Percentiles rank a stretch among this genome's conserved stretches.
Conservation (phyloP, 2,888 invertebrate genomes). For the Acrobasis suavella region DNA sequence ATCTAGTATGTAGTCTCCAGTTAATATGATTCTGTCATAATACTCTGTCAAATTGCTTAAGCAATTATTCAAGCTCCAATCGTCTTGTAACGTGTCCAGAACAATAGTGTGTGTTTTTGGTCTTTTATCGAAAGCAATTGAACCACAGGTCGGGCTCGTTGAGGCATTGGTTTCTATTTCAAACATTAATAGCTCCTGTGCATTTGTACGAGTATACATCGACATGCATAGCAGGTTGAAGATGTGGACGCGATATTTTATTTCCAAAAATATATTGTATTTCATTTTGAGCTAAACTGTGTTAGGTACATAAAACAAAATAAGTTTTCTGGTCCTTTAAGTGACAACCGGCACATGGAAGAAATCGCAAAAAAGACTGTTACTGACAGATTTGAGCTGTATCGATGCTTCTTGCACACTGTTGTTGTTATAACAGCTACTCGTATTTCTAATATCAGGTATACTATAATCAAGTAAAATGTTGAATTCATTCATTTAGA, state of each 20-base stretch:
- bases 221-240: neutral
- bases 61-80: constrained; percentile 9
- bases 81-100: neutral
- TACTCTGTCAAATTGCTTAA: neutral
- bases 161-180: neutral
- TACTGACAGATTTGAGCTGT: no score
- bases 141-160: neutral
- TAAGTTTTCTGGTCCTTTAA: no score
- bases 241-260: neutral
- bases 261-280: neutral
- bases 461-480: neutral
- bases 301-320: neutral
- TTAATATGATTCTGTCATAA: constrained; percentile 10
- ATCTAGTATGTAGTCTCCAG: neutral
- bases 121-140: constrained; percentile 3
- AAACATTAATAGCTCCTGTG: neutral
- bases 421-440: neutral
- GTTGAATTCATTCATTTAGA: neutral
- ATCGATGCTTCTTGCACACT: neutral
- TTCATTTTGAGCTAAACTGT: neutral
- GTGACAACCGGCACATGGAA: no score
- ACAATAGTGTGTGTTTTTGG: constrained; percentile 10
- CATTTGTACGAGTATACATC: neutral
- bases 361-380: no score
- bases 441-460: neutral